Percentiles rank a stretch among this genome's conserved stretches.
These are phyloP conservation scores for Chaetorhynchus papuensis DNA, from an alignment of 2,113 vertebrate genomes.

Conservation along the genomic window DNA sequence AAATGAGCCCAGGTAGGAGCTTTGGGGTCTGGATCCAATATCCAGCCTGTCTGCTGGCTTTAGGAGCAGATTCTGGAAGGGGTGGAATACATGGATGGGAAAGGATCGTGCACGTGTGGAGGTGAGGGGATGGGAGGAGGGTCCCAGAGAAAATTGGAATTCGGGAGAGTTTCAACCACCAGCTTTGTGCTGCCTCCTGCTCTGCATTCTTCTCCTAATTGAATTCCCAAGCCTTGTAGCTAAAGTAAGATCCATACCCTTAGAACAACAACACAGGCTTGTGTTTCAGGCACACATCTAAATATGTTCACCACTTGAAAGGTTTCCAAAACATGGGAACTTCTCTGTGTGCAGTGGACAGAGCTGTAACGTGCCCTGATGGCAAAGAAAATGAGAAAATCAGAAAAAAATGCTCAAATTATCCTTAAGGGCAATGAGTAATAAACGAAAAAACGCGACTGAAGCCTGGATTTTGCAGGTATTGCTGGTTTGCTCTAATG, in stretches of 20 bases:
- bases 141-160: neutral
- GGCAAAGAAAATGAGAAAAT: neutral
- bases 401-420: neutral
- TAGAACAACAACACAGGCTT: neutral
- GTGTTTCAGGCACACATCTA: neutral
- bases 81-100: neutral
- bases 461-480: neutral
- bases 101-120: fast-evolving
- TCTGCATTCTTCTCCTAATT: neutral
- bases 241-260: neutral
- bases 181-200: neutral
- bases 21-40: neutral
- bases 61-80: neutral
- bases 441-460: neutral
- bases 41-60: neutral
- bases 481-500: neutral
- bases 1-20: neutral
- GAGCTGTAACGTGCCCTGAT: neutral
- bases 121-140: neutral
- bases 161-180: neutral
- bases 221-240: neutral
- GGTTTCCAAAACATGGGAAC: neutral
- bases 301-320: neutral
- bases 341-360: neutral
- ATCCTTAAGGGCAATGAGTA: fast-evolving